Conservation (phyloP, 2,113 vertebrate species). For the Cinclus mexicanus region DNA sequence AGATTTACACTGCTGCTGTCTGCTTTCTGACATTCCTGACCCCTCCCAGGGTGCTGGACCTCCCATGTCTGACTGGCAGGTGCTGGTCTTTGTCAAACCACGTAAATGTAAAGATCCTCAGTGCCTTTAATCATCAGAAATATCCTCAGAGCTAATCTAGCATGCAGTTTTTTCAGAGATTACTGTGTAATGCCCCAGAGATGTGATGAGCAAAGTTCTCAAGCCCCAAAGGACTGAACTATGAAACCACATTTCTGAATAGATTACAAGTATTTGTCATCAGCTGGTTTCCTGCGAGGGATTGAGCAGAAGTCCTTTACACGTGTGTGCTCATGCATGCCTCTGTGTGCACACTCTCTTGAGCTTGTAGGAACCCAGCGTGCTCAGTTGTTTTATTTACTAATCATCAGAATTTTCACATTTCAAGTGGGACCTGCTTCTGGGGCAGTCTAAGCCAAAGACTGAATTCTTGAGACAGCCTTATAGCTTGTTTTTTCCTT, state of each 20-base stretch:
- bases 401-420: neutral
- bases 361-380: neutral
- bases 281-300: neutral
- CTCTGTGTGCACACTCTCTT: neutral
- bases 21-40: neutral
- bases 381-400: neutral
- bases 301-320: neutral
- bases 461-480: conserved; percentile 21
- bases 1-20: neutral
- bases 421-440: neutral
- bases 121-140: neutral
- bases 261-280: neutral
- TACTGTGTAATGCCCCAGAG: neutral
- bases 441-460: neutral
- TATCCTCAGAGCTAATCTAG: neutral
- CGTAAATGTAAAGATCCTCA: accelerated
- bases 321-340: neutral
- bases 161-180: neutral
- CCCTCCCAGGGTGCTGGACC: neutral
- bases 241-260: conserved; percentile 12
- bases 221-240: neutral
- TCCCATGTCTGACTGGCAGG: neutral
- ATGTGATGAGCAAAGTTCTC: neutral
- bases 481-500: conserved; percentile 26
- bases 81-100: neutral